Evolutionary conservation across 2,113 vertebrate species (phyloP).

Genomic region (Poicephalus meyeri): DNA sequence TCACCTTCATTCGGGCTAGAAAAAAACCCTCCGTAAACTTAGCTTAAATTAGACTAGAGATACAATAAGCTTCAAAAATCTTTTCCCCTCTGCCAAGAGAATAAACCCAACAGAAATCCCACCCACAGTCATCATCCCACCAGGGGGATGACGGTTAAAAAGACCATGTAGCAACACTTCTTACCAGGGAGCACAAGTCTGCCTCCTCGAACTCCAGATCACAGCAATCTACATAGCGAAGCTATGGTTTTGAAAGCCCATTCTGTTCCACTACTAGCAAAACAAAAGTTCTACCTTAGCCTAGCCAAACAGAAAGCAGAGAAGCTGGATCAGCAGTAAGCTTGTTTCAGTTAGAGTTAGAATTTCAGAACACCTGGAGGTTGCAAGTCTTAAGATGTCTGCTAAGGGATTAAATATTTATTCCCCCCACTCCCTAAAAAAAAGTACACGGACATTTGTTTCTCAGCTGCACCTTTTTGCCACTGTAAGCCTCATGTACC

Average conservation of each 20-base stretch:
- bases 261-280: not conserved
- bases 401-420: not conserved
- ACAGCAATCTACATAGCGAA: not conserved
- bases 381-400: not conserved
- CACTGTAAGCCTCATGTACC: not conserved
- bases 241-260: not conserved
- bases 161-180: not conserved
- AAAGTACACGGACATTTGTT: not conserved
- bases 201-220: not conserved
- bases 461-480: not conserved
- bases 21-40: not conserved
- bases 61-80: not conserved
- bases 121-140: not conserved
- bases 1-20: not conserved
- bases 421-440: not conserved
- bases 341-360: not conserved
- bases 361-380: not conserved
- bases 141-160: not conserved
- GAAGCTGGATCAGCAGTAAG: not conserved
- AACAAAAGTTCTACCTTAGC: not conserved
- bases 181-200: not conserved
- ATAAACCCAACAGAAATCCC: not conserved
- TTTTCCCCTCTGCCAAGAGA: not conserved
- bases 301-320: not conserved
- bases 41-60: not conserved